Evolutionary conservation across 2,113 vertebrate species (phyloP).

Genomic region (Pachyramphus minor): DNA sequence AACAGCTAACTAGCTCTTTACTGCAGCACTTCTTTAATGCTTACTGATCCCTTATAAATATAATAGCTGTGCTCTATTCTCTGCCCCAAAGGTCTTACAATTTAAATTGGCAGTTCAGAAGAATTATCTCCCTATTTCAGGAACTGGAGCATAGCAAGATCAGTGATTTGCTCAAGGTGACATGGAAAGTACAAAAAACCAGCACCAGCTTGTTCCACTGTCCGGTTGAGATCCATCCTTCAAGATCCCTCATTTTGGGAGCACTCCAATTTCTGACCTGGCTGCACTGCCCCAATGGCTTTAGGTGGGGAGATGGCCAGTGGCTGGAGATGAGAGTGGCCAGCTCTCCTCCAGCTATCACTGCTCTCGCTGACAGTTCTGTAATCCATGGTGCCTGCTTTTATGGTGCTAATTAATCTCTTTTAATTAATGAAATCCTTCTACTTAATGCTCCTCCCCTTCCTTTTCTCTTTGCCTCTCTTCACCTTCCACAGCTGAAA

Average conservation of each 20-base stretch:
- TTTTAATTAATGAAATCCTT: slow-evolving; percentile 91
- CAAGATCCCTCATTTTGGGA: not conserved
- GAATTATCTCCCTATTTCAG: slow-evolving; percentile 70
- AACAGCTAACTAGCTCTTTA: not conserved
- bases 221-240: not conserved
- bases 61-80: slow-evolving; percentile 4
- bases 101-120: slow-evolving; percentile 69
- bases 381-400: slow-evolving; percentile 86
- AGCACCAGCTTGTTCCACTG: slow-evolving; percentile 56
- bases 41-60: slow-evolving; percentile 42
- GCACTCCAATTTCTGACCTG: not conserved
- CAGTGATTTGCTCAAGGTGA: slow-evolving; percentile 60
- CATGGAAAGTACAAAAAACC: slow-evolving; percentile 64
- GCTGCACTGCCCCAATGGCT: not conserved
- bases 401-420: slow-evolving; percentile 92
- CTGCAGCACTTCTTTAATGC: not conserved
- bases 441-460: slow-evolving; percentile 75
- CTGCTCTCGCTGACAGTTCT: slow-evolving; percentile 83
- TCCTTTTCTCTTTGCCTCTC: slow-evolving; percentile 57
- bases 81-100: slow-evolving; percentile 59
- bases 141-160: slow-evolving; percentile 48
- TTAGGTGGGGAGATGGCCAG: not conserved
- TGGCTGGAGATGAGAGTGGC: not conserved
- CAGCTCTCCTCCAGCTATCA: slow-evolving; percentile 39
- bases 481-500: slow-evolving; percentile 17